Evolutionary conservation across 1,140 invertebrate species (phyloP), one percentile per base, ranked within the genome.

Genomic region (Phymorhynchus buccinoides): DNA sequence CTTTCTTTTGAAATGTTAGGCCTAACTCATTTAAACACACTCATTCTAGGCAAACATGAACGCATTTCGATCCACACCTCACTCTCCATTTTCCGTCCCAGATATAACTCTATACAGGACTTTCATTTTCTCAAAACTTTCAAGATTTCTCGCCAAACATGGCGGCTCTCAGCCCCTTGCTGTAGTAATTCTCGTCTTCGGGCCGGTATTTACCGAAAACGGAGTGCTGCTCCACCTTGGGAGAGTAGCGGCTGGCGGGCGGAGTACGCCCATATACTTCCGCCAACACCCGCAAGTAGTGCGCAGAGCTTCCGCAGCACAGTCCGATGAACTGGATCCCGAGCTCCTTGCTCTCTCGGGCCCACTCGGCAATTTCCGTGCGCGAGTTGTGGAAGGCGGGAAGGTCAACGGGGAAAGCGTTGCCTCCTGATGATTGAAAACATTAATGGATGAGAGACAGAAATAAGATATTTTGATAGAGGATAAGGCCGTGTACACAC

Each of bases 321-420:
- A 93, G 83, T 14, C 92, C 92, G 7, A 92, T 86, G 80, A 91
- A 93, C 78, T 92, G 88, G 0, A 92, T 83, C 1, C 91, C 92
- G 7, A 91, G 83, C n/a, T 89, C 87, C 81, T 89, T 90, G n/a
- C 88, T 89, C 6, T 90, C 84, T 41, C 89, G 62, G 12, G 89
- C 91, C 84, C 91, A 93, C 41, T 89, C 73, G 22, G 30, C 77
- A 30, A 92, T 87, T 18, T 91, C 80, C 1, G 85, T 87, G 16
- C 88, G 73, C 39, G 87, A 86, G 82, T 87, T 89, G 0, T 80
- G 37, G 16, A 86, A 88, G 0, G 86, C 87, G 0, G 90, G 88
- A 1, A 92, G 83, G 73, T 90, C 90, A 16, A 71, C 73, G 0
- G 91, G 91, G 68, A 91, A 92, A 1, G 87, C 84, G 12, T 62